A percentile compares a stretch with the other conserved stretches of the same genome.
Conservation (phyloP, 1,140 invertebrate genomes). For the Tetraneura akinire region DNA sequence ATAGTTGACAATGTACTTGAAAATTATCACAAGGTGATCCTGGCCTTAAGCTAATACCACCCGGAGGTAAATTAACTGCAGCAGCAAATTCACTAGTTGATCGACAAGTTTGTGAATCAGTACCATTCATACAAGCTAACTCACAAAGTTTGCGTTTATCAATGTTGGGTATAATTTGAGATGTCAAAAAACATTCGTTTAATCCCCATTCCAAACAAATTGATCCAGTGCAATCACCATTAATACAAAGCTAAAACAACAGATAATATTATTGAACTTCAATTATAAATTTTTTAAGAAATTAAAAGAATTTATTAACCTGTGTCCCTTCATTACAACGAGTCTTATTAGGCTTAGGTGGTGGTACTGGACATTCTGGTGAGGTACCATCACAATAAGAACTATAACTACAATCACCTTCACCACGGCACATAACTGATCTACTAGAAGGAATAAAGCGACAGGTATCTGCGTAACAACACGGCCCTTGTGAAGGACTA, state of each 20-base stretch:
- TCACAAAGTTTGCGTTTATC: conserved; percentile 90
- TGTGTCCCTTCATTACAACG: conserved; percentile 81
- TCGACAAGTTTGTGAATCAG: conserved; percentile 73
- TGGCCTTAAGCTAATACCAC: conserved; percentile 85
- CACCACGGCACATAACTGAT: conserved; percentile 75
- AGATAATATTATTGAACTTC: conserved; percentile 47
- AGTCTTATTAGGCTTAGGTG: conserved; percentile 77
- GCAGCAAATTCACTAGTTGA: conserved; percentile 83
- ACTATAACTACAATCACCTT: conserved; percentile 85
- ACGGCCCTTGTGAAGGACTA: conserved; percentile 95
- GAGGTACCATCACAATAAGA: conserved; percentile 83
- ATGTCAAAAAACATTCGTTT: conserved; percentile 95
- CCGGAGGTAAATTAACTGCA: conserved; percentile 72
- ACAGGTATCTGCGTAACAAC: conserved; percentile 82
- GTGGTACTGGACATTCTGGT: conserved; percentile 81
- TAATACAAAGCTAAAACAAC: conserved; percentile 76
- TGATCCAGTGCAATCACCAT: conserved; percentile 91
- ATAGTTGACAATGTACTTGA: conserved; percentile 65
- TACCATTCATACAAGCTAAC: conserved; percentile 89
- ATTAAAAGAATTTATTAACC: conserved; percentile 58
- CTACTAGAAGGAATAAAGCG: conserved; percentile 70
- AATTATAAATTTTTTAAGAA: conserved; percentile 25
- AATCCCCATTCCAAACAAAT: conserved; percentile 94
- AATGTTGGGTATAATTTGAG: conserved; percentile 75
- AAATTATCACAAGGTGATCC: conserved; percentile 99